Percentiles rank a stretch among this genome's conserved stretches.
These are phyloP conservation scores for Syngnathus typhle DNA, from an alignment of 2,113 vertebrate genomes.

Conservation along the genomic window DNA sequence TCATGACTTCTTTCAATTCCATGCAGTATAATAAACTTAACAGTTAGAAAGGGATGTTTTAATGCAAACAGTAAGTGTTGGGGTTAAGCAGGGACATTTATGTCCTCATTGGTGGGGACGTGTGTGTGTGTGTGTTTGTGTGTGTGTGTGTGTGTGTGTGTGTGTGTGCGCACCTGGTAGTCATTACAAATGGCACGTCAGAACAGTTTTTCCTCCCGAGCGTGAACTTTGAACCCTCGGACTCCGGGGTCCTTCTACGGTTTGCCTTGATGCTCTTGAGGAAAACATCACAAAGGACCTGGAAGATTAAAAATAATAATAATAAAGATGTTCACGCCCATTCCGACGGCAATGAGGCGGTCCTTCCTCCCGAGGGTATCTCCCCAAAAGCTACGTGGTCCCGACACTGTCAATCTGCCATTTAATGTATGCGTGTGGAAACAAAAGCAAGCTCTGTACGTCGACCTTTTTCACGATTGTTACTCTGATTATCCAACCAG, in stretches of 20 bases:
- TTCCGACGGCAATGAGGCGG: constrained; percentile 42
- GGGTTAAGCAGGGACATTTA: too few relatives aligned
- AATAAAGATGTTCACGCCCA: constrained; percentile 10
- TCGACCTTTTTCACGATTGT: neutral
- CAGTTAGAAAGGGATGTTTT: neutral
- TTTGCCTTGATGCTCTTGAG: constrained; percentile 48
- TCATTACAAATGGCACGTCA: constrained; percentile 61
- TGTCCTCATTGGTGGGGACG: neutral
- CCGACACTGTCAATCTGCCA: constrained; percentile 40
- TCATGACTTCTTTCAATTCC: neutral
- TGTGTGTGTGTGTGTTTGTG: constrained; percentile 13
- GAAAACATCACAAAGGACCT: constrained; percentile 42
- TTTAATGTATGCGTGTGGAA: constrained; percentile 31
- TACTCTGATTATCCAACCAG: neutral
- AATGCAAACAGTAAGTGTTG: neutral
- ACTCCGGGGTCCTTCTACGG: constrained; percentile 44
- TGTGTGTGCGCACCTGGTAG: constrained; percentile 53
- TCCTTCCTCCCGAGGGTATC: constrained; percentile 56
- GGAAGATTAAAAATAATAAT: constrained; percentile 15
- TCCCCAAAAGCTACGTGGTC: constrained; percentile 35
- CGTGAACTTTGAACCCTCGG: constrained; percentile 27
- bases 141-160: constrained; percentile 4
- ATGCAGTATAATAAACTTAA: neutral
- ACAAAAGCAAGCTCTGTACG: constrained; percentile 8
- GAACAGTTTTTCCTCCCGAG: constrained; percentile 44